Evolutionary conservation across 1,140 invertebrate species (phyloP), one percentile per base, ranked within the genome.

Genomic region (Agraylea sexmaculata): DNA sequence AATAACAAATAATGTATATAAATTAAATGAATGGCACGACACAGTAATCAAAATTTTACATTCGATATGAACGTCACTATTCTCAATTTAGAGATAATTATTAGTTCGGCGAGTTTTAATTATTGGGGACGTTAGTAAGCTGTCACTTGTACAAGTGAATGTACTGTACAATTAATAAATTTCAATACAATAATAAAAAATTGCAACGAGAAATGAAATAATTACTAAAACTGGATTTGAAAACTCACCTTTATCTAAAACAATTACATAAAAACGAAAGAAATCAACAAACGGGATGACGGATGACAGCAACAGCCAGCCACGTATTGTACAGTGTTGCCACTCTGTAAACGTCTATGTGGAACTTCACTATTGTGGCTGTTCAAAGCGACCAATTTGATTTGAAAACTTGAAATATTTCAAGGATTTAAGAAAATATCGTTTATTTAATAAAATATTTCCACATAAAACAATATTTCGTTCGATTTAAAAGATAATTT

Each of bases 251-350:
- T 31, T 45, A 46, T 51, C 52, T 58, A 49, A 49, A 50, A 46
- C 46, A 49, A 51, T 57, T 59, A 53, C 58, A 55, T 49, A 52
- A 46, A 50, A 57, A 52, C 59, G 60, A 64, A 64, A 58, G 62
- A 60, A 60, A 59, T 62, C 59, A 62, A 59, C 59, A 62, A 60
- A 51, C 56, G 49, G 53, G 57, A 57, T 51, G 38, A 36, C 29
- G 53, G 52, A 46, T 20, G 25, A 52, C 47, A 54, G 46, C 55
- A 46, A 59, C 53, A 51, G 53, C 50, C 55, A 47, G 60, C 60
- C 62, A 61, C 63, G 60, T 61, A 64, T 64, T 62, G 54, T 53
- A 49, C 55, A 47, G 58, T 58, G 61, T 62, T 62, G 61, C 60
- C 61, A 62, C 46, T 40, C 31, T 16, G 19, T 45, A 42, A 52